Base-by-base conservation (phyloP, 2,113 vertebrate genomes). In the Odocoileus hemionus region DNA sequence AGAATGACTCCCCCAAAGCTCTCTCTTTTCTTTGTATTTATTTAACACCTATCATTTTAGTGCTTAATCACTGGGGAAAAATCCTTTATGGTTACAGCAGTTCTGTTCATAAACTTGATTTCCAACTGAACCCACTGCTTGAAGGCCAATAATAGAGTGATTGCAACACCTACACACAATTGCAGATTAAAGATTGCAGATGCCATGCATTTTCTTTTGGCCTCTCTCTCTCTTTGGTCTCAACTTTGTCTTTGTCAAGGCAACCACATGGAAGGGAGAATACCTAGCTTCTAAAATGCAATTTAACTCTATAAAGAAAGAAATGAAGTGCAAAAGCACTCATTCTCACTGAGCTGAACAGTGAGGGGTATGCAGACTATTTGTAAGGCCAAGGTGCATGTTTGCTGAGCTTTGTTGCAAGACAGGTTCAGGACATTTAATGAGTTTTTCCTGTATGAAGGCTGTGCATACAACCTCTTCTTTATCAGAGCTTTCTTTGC, bases 91-190 rank as follows among this genome's bases (percentile, higher is more conserved):
- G 95, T 97, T 98, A 93, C 0, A 97, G 94, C 47, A 97, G 91
- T 84, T 98, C 92, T 93, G 67, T 78, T 97, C 97, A 90, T 96
- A 98, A 97, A 97, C 67, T 96, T 0, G 86, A 85, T 98, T 98
- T 97, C 86, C 80, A 96, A 90, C 74, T 45, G 94, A 98, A 95
- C 28, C 95, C 98, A 96, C 58, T 97, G 93, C 95, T 97, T 97
- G 87, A 98, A 98, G 97, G 91, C 61, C 70, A 91, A 5, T 97
- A 98, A 92, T 94, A 97, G 97, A 98, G 97, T 87, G 16, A 92
- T 94, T 92, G 91, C 90, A 93, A 96, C 96, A 96, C 97, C 93
- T 97, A 98, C 86, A 0, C n/a, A 7, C 92, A 98, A 95, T 95
- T 97, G 95, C 91, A 96, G 96, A 95, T 92, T 55, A 96, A 97